phyloP scores from a whole-genome alignment of 2,797 vertebrate genomes.

The Lacerta bilineata region DNA sequence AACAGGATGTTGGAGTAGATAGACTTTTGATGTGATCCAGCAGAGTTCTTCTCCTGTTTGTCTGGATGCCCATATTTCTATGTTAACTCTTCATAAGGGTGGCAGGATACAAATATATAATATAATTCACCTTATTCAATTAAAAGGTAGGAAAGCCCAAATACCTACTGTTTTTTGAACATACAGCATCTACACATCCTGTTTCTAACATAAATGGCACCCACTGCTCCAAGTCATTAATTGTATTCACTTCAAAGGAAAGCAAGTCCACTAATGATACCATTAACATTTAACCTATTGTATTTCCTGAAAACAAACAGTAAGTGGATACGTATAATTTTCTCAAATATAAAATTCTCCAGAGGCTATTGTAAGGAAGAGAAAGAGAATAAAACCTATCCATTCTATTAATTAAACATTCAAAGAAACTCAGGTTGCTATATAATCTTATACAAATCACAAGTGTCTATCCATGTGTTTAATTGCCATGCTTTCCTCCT shows the following conservation, averaged over 20 bases:
- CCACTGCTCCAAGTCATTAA: not conserved
- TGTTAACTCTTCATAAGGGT: not conserved
- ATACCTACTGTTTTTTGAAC: not conserved
- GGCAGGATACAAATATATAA: not conserved
- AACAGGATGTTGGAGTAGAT: not conserved
- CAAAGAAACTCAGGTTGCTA: conserved; percentile 55
- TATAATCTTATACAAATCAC: conserved; percentile 60
- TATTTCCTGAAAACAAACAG: not conserved
- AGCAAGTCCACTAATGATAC: not conserved
- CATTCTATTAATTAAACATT: conserved; percentile 68
- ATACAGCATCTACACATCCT: not conserved
- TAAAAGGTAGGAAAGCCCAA: not conserved
- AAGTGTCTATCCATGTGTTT: conserved; percentile 58
- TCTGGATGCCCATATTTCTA: not conserved
- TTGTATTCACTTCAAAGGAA: not conserved
- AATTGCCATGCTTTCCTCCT: conserved; percentile 51
- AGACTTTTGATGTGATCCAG: not conserved
- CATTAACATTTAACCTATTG: conserved; percentile 26
- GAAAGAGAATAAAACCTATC: conserved; percentile 20
- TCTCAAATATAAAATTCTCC: conserved; percentile 24
- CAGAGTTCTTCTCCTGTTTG: not conserved
- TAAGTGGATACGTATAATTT: conserved; percentile 25
- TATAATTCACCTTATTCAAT: not conserved
- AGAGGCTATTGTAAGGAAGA: conserved; percentile 24
- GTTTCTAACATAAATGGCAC: not conserved